Percentiles rank a stretch among this genome's conserved stretches.
Evolutionary conservation across 2,888 invertebrate species (phyloP).

Genomic region (Cheilosia variabilis): DNA sequence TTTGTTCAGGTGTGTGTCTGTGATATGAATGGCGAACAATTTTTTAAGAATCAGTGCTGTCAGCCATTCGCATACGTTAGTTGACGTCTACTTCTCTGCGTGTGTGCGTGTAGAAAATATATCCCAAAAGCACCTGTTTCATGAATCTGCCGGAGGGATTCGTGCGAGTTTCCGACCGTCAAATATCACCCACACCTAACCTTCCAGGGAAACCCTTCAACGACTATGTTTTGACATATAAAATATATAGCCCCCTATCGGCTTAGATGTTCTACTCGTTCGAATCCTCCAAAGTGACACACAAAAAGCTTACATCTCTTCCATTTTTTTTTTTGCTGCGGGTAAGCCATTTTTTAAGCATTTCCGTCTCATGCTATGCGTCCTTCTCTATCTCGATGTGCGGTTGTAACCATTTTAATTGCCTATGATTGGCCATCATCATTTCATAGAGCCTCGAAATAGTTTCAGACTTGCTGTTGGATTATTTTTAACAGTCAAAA

Average conservation of each 20-base stretch:
- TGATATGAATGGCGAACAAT: too few relatives aligned
- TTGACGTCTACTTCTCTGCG: background rate
- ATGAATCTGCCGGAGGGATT: background rate
- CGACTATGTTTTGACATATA: conserved; percentile 1
- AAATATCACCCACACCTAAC: background rate
- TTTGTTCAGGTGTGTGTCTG: too few relatives aligned
- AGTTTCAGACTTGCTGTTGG: background rate
- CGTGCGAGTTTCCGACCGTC: background rate
- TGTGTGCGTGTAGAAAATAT: background rate
- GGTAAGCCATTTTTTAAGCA: conserved; percentile 12
- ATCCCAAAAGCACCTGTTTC: conserved; percentile 16
- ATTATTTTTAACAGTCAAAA: conserved; percentile 1
- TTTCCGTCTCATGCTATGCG: conserved; percentile 14
- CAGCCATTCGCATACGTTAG: background rate
- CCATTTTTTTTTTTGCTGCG: conserved; percentile 4
- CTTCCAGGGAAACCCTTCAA: conserved; percentile 1
- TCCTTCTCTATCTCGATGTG: background rate
- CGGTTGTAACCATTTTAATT: conserved; percentile 42
- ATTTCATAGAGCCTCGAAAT: conserved; percentile 23
- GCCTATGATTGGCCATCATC: conserved; percentile 49
- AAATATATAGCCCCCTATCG: background rate
- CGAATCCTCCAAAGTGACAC: conserved; percentile 17
- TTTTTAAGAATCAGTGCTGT: too few relatives aligned
- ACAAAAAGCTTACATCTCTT: conserved; percentile 13
- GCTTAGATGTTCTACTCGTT: conserved; percentile 1